Base-by-base conservation (phyloP, 2,888 invertebrate species). In the Calameuta filiformis region DNA sequence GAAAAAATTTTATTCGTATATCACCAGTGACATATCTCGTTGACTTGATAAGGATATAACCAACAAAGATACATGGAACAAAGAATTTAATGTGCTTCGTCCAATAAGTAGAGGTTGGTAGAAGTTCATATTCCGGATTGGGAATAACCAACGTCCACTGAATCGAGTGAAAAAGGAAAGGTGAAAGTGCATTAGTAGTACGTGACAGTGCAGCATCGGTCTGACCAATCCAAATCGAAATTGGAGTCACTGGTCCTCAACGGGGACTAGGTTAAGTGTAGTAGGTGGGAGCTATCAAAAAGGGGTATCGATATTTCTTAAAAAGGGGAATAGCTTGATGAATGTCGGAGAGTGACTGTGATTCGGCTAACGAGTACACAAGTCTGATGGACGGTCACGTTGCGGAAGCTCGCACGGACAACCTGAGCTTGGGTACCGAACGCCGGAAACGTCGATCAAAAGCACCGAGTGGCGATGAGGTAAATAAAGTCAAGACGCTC, bases 341-440 rank as follows among this genome's bases (percentile, higher is more conserved):
- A 91, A 92, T 92, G 92, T 92, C 92, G 91, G 92, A 92, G 87
- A 92, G 92, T 89, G 94, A 94, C 87, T 93, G 92, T 91, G 94
- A 94, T 87, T 93, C 93, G 90, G 93, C 93, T 87, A 94, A 94
- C 90, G 96, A 97, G 93, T 94, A 94, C 87, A 96, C 96, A 88
- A 95, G 96, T 92, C 94, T 96, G 91, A 97, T 97, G 96, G 96
- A 96, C 93, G 96, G 95, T 89, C 96, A 96, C 93, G 95, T 95
- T 90, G 94, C 94, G 79, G 95, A 95, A 90, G 93, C 93, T 84
- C 93, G 93, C 84, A 92, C 93, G 79, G 93, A 93, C 83, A 89
- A 90, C 78, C 86, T 88, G 85, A 93, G 93, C 91, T 93, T 94
- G 87, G 91, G 92, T 81, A 92, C 92, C 80, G 93, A 93, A 82